phyloP scores from a whole-genome alignment of 2,888 invertebrate genomes.

The Catocala sponsa region DNA sequence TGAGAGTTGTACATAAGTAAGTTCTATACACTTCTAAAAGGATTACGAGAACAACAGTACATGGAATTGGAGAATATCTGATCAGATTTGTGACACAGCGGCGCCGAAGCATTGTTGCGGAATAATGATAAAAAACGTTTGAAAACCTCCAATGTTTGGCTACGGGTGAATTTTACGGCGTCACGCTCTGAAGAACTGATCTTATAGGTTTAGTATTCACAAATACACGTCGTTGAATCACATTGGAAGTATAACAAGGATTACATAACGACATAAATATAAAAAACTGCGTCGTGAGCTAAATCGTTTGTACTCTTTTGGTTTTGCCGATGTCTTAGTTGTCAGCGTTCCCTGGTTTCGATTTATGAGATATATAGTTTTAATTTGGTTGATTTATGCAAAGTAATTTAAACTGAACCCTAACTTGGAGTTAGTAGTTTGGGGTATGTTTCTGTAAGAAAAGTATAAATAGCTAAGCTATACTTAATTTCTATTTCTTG shows the following conservation, averaged over 20 bases:
- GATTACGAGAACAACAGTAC: slow-evolving; percentile 44
- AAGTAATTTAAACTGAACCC: too few species aligned
- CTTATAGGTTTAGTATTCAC: slow-evolving; percentile 7
- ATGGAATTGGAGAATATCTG: slow-evolving; percentile 27
- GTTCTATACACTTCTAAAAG: slow-evolving; percentile 30
- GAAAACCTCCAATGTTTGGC: slow-evolving; percentile 5
- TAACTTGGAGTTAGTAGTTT: too few species aligned
- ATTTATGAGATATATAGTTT: too few species aligned
- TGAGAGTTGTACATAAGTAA: background rate
- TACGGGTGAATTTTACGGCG: slow-evolving; percentile 1
- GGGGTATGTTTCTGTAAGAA: too few species aligned
- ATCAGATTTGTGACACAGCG: slow-evolving; percentile 35
- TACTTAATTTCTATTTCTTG: too few species aligned
- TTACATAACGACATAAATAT: slow-evolving; percentile 3
- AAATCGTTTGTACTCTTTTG: too few species aligned
- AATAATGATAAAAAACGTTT: slow-evolving; percentile 34
- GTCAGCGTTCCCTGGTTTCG: too few species aligned
- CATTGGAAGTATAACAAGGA: slow-evolving; percentile 12
- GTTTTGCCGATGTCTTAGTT: too few species aligned
- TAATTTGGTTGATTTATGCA: too few species aligned
- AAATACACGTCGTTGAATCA: slow-evolving; percentile 4
- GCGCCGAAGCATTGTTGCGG: slow-evolving; percentile 20
- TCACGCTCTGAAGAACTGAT: slow-evolving; percentile 15
- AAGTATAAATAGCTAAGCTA: too few species aligned
- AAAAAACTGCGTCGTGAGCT: too few species aligned